Evolutionary conservation across 2,797 vertebrate species (phyloP).

Genomic region (Rhincodon typus): DNA sequence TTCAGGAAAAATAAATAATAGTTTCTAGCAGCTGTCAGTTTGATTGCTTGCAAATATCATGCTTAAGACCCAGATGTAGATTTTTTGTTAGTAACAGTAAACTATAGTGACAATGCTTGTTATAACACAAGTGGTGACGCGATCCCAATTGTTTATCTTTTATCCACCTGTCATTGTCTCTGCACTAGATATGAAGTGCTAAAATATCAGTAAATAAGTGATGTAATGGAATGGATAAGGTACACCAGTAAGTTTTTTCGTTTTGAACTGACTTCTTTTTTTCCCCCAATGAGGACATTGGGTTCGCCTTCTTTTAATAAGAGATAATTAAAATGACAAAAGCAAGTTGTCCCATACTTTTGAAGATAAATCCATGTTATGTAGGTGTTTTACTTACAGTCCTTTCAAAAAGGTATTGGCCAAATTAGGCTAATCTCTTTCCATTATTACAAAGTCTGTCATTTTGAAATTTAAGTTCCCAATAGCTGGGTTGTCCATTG

Average conservation of each 20-base stretch:
- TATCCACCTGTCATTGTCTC: not conserved
- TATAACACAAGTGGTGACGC: not conserved
- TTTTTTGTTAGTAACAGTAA: not conserved
- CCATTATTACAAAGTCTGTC: not conserved
- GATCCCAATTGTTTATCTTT: not conserved
- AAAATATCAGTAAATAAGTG: not conserved
- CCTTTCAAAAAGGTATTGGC: not conserved
- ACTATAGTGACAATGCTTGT: not conserved
- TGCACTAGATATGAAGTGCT: not conserved
- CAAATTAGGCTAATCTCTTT: not conserved
- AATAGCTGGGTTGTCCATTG: not conserved
- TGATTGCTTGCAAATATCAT: not conserved
- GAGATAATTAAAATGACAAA: not conserved
- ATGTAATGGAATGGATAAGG: not conserved
- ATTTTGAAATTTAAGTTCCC: not conserved
- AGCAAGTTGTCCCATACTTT: not conserved
- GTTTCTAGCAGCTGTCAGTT: not conserved
- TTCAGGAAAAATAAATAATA: not conserved
- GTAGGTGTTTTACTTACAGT: not conserved
- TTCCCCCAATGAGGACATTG: not conserved
- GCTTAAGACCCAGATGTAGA: not conserved
- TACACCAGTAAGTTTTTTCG: not conserved
- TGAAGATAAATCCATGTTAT: not conserved
- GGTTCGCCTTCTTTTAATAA: not conserved
- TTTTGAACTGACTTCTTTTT: not conserved